Conservation (phyloP, 2,797 vertebrate species). For the Pseudocheirus occidentalis region DNA sequence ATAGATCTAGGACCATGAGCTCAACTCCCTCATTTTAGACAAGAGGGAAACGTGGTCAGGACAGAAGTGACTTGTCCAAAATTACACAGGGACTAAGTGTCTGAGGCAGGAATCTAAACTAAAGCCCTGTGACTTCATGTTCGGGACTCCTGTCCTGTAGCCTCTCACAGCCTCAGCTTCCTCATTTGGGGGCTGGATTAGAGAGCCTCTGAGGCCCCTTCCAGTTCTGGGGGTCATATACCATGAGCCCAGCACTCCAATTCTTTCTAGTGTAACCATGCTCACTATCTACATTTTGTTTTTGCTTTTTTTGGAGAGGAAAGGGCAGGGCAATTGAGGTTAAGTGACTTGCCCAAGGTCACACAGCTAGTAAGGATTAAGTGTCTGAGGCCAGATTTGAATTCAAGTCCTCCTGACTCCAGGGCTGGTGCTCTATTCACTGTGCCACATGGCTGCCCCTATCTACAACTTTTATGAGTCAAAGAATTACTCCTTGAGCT, state of each 20-base stretch:
- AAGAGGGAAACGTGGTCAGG: background rate
- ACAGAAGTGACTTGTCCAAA: background rate
- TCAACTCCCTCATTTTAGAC: background rate
- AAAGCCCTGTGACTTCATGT: background rate
- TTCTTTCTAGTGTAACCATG: background rate
- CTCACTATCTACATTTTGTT: background rate
- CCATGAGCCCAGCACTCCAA: background rate
- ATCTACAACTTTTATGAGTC: background rate
- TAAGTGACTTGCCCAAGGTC: too few species aligned
- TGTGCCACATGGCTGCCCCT: too few species aligned
- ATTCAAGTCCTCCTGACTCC: too few species aligned
- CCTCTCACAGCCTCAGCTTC: background rate
- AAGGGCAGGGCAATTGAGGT: too few species aligned
- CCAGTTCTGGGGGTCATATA: background rate
- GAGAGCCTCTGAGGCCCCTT: background rate
- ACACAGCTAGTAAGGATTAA: too few species aligned
- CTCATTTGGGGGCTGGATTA: too few species aligned
- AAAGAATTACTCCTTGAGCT: background rate
- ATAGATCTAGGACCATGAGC: background rate
- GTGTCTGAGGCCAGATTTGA: too few species aligned
- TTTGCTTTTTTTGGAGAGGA: too few species aligned
- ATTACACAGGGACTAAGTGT: background rate
- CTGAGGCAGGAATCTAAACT: background rate
- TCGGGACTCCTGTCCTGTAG: background rate
- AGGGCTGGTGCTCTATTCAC: too few species aligned